Evolutionary conservation across 2,113 vertebrate genomes (phyloP).

Genomic region (Dromaius novaehollandiae): DNA sequence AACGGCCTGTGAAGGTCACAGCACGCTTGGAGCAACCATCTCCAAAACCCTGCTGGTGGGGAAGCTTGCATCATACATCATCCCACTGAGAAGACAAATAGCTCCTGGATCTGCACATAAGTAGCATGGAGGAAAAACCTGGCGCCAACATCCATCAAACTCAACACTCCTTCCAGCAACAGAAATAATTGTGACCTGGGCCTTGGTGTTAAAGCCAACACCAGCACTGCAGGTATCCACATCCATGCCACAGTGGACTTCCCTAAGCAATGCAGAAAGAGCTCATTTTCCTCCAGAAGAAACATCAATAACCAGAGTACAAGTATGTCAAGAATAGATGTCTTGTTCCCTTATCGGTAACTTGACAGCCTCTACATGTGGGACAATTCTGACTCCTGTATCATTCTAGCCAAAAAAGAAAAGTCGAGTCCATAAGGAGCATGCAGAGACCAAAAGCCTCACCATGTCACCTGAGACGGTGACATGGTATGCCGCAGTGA

Average conservation of each 20-base stretch:
- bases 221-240: not conserved
- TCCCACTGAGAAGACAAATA: not conserved
- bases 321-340: not conserved
- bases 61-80: not conserved
- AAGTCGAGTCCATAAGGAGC: not conserved
- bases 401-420: not conserved
- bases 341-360: not conserved
- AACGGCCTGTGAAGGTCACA: not conserved
- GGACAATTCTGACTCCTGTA: not conserved
- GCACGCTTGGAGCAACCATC: fast-evolving
- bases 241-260: not conserved
- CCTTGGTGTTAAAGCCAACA: not conserved
- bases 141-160: not conserved
- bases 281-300: not conserved
- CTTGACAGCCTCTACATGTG: fast-evolving
- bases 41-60: fast-evolving
- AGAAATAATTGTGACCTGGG: not conserved
- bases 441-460: not conserved
- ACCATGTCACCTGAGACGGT: not conserved
- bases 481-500: fast-evolving
- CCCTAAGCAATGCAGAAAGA: not conserved
- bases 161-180: not conserved
- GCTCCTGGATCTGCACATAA: not conserved
- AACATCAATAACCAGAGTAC: not conserved
- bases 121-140: not conserved